A percentile compares a stretch with the other conserved stretches of the same genome.
Evolutionary conservation across 2,888 invertebrate species (phyloP).

Genomic region (Ptychoptera albimana): DNA sequence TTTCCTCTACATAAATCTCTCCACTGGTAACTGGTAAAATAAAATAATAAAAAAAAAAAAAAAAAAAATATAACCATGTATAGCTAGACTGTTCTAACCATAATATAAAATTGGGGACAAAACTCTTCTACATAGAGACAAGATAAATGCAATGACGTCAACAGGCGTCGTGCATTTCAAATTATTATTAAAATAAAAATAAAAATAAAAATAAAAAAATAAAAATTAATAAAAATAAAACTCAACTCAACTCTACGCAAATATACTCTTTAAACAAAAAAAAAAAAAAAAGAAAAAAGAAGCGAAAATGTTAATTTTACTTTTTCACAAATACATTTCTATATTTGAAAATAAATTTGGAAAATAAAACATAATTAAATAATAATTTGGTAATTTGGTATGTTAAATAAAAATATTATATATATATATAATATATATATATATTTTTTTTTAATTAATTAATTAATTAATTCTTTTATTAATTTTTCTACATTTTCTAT

Average conservation of each 20-base stretch:
- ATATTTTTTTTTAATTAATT: too few species aligned
- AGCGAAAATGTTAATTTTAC: neutral
- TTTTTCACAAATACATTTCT: neutral
- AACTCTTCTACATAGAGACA: neutral
- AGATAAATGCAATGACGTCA: conserved; percentile 4
- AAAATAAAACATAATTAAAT: neutral
- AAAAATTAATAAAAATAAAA: neutral
- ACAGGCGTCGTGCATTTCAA: conserved; percentile 2
- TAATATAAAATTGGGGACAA: neutral
- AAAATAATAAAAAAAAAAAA: too few species aligned
- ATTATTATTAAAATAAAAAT: neutral
- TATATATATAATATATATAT: too few species aligned
- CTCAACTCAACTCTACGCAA: neutral
- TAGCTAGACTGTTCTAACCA: neutral
- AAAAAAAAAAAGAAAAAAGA: neutral
- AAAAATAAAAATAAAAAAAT: neutral
- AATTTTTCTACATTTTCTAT: too few species aligned
- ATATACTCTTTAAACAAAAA: neutral
- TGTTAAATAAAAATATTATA: neutral
- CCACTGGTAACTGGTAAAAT: too few species aligned
- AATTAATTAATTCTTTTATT: too few species aligned
- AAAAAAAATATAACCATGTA: too few species aligned
- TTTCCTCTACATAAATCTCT: neutral
- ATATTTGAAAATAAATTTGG: neutral
- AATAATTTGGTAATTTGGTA: neutral